Evolutionary conservation across 2,113 vertebrate species (phyloP), one percentile per base, ranked within the genome.

Genomic region (Calyptomena viridis): DNA sequence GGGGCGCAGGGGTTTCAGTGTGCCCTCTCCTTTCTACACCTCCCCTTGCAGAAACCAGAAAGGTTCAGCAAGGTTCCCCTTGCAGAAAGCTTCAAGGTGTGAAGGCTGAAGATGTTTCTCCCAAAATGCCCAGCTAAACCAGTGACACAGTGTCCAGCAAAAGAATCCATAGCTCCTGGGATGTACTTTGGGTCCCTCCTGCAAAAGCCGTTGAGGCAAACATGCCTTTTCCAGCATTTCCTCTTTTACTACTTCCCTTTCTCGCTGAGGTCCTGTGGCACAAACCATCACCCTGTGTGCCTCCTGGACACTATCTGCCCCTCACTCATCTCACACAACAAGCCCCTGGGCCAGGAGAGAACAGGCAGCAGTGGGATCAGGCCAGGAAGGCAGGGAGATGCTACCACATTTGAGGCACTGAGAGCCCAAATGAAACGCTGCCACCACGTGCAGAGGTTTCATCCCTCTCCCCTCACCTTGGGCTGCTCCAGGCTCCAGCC

Each of bases 231-330:
- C 27, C 40, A 56, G 46, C 28, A 37, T 33, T 37, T 67, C 69
- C 58, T 66, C 68, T 73, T 69, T 69, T 39, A 49, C 52, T 13
- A 5, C 55, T 71, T 37, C 55, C 50, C 28, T 28, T 49, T 19
- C 49, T 33, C 1, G 0, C 30, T 1, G 0, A n/a, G 55, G 46
- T 37, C n/a, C 46, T 1, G 1, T 2, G 21, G 33, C 11, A 8
- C 4, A 2, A 81, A 52, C 49, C 19, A 3, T 15, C 0, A 0
- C 35, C 5, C 6, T 1, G 6, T 10, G 0, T 1, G 6, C 33
- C 39, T n/a, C 63, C 11, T 2, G 28, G 42, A 25, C 46, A 37
- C 10, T 39, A 5, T 22, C 14, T 28, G n/a, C 22, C 40, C 16
- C 1, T 12, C 10, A 8, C 44, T 66, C 22, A 8, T 27, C 63